These are phyloP conservation scores for Ctenicera cuprea DNA, from an alignment of 2,888 invertebrate genomes.

Conservation along the genomic window DNA sequence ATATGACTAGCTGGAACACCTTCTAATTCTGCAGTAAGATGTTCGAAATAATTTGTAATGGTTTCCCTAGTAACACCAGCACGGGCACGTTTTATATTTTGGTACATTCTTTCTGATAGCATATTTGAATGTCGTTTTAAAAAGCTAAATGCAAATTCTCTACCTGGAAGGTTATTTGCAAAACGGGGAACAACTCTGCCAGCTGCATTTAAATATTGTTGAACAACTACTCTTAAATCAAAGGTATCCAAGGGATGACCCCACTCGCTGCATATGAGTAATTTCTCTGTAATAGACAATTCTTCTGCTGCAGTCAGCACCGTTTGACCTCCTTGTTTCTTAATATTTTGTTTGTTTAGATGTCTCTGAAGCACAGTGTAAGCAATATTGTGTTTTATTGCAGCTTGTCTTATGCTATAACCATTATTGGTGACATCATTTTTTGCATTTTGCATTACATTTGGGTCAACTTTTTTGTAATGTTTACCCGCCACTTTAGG, in stretches of 20 bases:
- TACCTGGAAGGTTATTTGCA: neutral
- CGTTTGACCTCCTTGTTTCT: slow-evolving; percentile 16
- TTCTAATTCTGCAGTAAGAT: neutral
- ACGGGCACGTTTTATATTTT: neutral
- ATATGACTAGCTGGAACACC: neutral
- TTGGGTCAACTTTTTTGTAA: neutral
- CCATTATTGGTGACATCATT: neutral
- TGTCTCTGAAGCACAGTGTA: neutral
- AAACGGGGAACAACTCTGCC: neutral
- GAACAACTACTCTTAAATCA: neutral
- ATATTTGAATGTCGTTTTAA: neutral
- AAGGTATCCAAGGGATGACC: neutral
- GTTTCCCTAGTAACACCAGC: slow-evolving; percentile 9
- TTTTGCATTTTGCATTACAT: neutral
- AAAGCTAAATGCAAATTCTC: neutral
- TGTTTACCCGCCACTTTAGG: slow-evolving; percentile 5
- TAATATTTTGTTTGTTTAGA: neutral
- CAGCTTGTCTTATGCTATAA: slow-evolving; percentile 3
- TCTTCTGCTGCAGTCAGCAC: slow-evolving; percentile 4
- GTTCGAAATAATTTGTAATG: too few relatives aligned
- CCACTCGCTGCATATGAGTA: slow-evolving; percentile 1
- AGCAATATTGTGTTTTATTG: neutral
- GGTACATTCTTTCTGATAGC: neutral
- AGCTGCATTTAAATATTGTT: neutral
- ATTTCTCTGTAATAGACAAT: neutral